Evolutionary conservation across 2,888 invertebrate species (phyloP).

Genomic region (Heliconius charithonia): DNA sequence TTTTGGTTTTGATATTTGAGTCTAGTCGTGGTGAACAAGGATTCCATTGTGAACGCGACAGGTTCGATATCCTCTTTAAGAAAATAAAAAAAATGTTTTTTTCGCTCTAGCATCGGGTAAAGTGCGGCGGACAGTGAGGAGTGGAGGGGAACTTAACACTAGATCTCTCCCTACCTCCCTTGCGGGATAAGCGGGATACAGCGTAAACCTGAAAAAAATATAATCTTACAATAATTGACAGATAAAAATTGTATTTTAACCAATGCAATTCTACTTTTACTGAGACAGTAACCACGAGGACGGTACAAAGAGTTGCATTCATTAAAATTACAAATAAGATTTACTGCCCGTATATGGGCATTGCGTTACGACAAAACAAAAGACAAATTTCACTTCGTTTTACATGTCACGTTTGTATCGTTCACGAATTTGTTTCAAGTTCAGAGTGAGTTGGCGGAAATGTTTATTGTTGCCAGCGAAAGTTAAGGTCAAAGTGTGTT

Average conservation of each 20-base stretch:
- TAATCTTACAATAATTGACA: not conserved
- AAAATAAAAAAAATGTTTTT: too few species aligned
- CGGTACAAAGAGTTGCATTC: conserved; percentile 42
- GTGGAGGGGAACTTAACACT: too few species aligned
- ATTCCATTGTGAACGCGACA: too few species aligned
- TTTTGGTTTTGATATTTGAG: not conserved
- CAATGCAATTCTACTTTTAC: conserved; percentile 48
- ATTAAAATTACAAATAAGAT: conserved; percentile 55
- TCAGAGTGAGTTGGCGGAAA: conserved; percentile 66
- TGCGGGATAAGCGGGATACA: too few species aligned
- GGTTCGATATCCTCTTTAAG: too few species aligned
- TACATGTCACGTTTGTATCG: conserved; percentile 46
- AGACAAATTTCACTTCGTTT: conserved; percentile 50
- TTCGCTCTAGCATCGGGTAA: too few species aligned
- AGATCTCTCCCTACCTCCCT: too few species aligned
- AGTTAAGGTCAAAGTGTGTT: conserved; percentile 68
- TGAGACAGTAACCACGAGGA: conserved; percentile 41
- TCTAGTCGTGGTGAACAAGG: too few species aligned
- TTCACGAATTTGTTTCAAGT: conserved; percentile 66
- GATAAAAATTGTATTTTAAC: conserved; percentile 20
- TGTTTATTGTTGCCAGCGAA: conserved; percentile 67
- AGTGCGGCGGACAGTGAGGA: too few species aligned
- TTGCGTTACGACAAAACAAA: conserved; percentile 46
- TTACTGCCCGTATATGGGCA: conserved; percentile 49
- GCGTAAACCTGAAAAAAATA: not conserved